phyloP scores from a whole-genome alignment of 2,888 invertebrate genomes.

The Brachyptera risi region DNA sequence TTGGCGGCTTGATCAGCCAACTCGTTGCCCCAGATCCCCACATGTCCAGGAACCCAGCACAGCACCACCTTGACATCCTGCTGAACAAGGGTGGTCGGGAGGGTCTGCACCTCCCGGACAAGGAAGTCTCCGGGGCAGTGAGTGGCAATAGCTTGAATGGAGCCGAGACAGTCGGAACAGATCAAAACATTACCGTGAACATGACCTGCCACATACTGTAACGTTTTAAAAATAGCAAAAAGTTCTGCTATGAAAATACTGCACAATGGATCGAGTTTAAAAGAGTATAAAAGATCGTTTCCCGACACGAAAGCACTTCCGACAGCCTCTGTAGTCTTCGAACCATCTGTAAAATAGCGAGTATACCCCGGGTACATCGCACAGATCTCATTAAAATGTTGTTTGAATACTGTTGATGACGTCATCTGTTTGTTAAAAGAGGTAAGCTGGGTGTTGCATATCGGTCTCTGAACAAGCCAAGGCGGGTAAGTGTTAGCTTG shows the following conservation, averaged over 20 bases:
- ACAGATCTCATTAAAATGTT: not conserved
- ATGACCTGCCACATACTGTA: not conserved
- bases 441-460: not conserved
- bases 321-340: not conserved
- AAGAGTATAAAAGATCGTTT: not conserved
- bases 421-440: not conserved
- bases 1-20: constrained; percentile 5
- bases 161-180: not conserved
- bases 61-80: not conserved
- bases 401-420: not conserved
- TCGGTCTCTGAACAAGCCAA: too few relatives aligned
- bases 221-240: not conserved
- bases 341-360: not conserved
- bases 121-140: not conserved
- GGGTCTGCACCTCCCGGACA: not conserved
- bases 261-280: not conserved
- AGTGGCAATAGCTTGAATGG: not conserved
- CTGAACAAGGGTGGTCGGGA: not conserved
- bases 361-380: not conserved
- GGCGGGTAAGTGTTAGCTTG: not conserved
- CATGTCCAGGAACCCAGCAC: constrained; percentile 20
- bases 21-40: constrained; percentile 19
- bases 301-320: not conserved
- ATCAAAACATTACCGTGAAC: not conserved
- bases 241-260: constrained; percentile 2